Evolutionary conservation across 2,888 invertebrate genomes (phyloP).

Genomic region (Acanthosepion pharaonis): DNA sequence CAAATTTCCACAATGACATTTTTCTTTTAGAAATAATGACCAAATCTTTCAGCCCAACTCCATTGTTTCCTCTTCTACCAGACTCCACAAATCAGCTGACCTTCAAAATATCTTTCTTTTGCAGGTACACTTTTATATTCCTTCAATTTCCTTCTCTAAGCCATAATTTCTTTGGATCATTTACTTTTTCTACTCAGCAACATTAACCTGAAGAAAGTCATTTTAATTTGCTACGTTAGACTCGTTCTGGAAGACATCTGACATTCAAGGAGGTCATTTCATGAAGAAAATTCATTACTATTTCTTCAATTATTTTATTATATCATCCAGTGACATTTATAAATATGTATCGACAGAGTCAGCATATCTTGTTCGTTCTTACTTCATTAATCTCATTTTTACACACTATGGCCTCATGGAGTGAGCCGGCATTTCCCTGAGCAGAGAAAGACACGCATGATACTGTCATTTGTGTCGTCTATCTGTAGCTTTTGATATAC

Average conservation of each 20-base stretch:
- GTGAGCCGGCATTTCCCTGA: no score
- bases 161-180: background rate
- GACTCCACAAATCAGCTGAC: background rate
- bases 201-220: background rate
- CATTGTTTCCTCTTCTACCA: background rate
- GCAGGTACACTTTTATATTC: background rate
- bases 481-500: no score
- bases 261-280: background rate
- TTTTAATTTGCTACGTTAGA: background rate
- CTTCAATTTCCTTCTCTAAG: background rate
- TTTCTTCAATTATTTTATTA: background rate
- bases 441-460: no score
- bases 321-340: background rate
- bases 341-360: background rate
- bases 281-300: background rate
- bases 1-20: background rate
- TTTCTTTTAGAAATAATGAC: background rate
- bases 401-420: no score
- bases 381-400: no score
- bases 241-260: background rate
- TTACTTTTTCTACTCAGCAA: background rate
- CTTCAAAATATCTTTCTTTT: background rate
- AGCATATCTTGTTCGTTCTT: no score
- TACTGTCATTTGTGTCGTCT: no score
- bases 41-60: background rate